phyloP scores from a whole-genome alignment of 2,113 vertebrate genomes.

The Charina bottae region DNA sequence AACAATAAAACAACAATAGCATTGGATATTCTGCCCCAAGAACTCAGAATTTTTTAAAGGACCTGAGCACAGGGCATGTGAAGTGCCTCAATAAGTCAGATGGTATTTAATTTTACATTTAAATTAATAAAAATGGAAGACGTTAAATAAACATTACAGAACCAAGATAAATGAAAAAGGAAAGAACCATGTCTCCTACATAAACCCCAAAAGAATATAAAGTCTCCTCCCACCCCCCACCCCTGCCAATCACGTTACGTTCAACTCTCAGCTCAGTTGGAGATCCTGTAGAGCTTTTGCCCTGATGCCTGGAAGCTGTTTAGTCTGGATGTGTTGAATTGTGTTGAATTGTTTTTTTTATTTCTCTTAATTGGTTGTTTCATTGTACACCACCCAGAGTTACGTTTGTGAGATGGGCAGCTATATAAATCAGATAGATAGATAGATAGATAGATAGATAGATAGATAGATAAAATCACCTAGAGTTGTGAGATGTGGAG shows the following conservation, averaged over 20 bases:
- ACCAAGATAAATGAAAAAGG: background rate
- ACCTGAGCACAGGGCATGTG: background rate
- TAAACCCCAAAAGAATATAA: background rate
- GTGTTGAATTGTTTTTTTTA: background rate
- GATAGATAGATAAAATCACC: no score
- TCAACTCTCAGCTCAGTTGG: background rate
- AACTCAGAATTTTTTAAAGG: background rate
- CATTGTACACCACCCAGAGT: background rate
- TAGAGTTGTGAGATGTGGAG: background rate
- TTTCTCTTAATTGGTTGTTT: background rate
- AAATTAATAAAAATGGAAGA: background rate
- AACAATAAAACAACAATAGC: background rate
- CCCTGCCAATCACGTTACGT: background rate
- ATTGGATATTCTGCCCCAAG: background rate
- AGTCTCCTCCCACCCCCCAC: no score
- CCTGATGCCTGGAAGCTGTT: background rate
- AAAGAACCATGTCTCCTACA: background rate
- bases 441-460: no score
- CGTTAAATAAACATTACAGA: background rate
- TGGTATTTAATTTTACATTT: background rate
- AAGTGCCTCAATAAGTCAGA: background rate
- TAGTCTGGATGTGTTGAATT: background rate
- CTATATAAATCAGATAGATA: no score
- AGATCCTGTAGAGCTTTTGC: background rate
- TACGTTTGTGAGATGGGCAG: background rate